phyloP scores from a whole-genome alignment of 2,888 invertebrate genomes.

The Agrochola lychnidis region DNA sequence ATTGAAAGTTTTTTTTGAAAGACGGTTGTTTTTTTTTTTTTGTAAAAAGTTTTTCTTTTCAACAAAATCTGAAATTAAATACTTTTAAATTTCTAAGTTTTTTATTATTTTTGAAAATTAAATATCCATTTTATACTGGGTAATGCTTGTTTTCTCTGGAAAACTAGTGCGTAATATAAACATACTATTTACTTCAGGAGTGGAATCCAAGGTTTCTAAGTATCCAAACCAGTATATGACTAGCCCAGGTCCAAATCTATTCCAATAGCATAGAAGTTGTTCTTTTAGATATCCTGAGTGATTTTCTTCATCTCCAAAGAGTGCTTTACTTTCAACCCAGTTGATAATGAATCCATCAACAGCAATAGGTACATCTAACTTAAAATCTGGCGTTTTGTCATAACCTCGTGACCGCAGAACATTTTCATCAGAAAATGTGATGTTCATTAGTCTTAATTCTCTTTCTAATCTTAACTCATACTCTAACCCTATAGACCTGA shows the following conservation, averaged over 20 bases:
- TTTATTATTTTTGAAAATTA: conserved; percentile 46
- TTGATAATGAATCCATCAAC: conserved; percentile 96
- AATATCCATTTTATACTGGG: conserved; percentile 83
- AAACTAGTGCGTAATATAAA: conserved; percentile 90
- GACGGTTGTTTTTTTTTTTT: no score
- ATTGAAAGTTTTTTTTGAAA: no score
- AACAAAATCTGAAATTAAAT: conserved; percentile 7
- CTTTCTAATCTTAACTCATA: conserved; percentile 94
- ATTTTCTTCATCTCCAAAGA: conserved; percentile 96
- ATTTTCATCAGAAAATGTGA: conserved; percentile 93
- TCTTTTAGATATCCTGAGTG: conserved; percentile 95
- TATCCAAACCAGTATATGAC: conserved; percentile 99
- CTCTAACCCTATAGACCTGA: conserved; percentile 95
- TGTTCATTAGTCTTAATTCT: conserved; percentile 88
- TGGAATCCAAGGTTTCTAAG: conserved; percentile 92
- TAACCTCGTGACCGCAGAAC: conserved; percentile 95
- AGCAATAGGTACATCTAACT: conserved; percentile 96
- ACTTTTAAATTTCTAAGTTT: neutral
- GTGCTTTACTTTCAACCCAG: conserved; percentile 99
- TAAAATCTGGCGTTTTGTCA: conserved; percentile 98
- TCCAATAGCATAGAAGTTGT: conserved; percentile 97
- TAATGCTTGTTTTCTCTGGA: conserved; percentile 88
- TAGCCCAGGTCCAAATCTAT: conserved; percentile 97
- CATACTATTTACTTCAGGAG: conserved; percentile 92
- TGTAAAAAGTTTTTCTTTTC: neutral